Evolutionary conservation across 1,140 invertebrate species (phyloP), one percentile per base, ranked within the genome.

Genomic region (Drosophila oshimai): DNA sequence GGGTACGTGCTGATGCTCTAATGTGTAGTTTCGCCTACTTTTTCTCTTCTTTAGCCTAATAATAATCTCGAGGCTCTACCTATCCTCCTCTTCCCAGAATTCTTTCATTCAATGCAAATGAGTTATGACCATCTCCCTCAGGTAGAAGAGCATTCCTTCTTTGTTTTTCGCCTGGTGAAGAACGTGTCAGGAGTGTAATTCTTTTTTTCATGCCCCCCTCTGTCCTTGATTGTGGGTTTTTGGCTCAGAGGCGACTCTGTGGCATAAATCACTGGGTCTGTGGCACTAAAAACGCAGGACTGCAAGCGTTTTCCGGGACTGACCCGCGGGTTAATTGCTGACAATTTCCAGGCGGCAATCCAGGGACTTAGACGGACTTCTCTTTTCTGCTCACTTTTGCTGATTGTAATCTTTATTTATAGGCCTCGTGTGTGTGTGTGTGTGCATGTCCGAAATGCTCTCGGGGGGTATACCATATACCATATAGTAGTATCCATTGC

Each of bases 381-480:
- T 41, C 64, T 60, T 49, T 53, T 62, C 60, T 71, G 54, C 70
- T 53, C 57, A 83, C 58, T 72, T 62, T 55, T 67, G 55, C 58
- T 58, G 79, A 84, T 86, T 72, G 69, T 86, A 86, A 86, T 86
- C 80, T 86, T 86, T 86, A 87, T 86, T 86, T 86, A 86, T 86
- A 86, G 71, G 51, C 67, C 44, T 53, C 18, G 18, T 46, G 61
- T 41, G 53, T 46, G 58, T 65, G 67, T 41, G 49, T 51, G 62
- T 37, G 67, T 54, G 44, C 61, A 45, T 54, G 68, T 49, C 51
- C 55, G 49, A 74, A 57, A 78, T 45, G 54, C 65, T 46, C 68
- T 79, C 55, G 65, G 80, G 70, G 64, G 72, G 53, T 46, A 81
- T 49, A 12, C 22, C 45, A 31, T n/a, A 57, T 33, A 17, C 17